phyloP scores from a whole-genome alignment of 37 sponge, comb jelly and placozoan genomes.

The Halisarca cf. caerulea region DNA sequence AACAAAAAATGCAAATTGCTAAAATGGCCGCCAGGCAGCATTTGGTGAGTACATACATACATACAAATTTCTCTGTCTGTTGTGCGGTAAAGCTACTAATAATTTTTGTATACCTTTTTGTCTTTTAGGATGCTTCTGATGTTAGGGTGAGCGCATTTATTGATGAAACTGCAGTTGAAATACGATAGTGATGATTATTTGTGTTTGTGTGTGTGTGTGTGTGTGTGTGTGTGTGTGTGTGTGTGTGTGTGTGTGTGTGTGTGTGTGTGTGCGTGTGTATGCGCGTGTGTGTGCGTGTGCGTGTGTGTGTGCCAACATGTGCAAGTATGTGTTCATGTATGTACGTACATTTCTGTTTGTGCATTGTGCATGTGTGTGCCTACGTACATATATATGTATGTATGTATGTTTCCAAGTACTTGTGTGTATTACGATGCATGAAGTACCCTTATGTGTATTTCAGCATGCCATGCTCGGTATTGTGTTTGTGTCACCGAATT shows the following conservation, averaged over 20 bases:
- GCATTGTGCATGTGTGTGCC: neutral
- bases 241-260: constrained; percentile 25
- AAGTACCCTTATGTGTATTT: no score
- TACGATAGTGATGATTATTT: constrained; percentile 46
- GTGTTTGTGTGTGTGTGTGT: constrained; percentile 5
- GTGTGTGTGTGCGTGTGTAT: constrained; percentile 25
- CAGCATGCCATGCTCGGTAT: no score
- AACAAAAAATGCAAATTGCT: no score
- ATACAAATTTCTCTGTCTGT: no score
- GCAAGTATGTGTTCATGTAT: neutral
- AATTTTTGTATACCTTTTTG: constrained; percentile 39
- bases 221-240: constrained; percentile 23
- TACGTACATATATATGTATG: neutral
- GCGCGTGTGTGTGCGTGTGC: neutral
- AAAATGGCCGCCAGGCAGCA: no score
- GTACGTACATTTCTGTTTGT: neutral
- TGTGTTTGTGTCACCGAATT: no score
- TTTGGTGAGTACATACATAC: no score
- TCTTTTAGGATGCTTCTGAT: constrained; percentile 7
- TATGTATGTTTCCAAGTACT: no score
- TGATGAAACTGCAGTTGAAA: neutral
- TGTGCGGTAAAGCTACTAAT: neutral
- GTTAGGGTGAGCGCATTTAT: neutral
- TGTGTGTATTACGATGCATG: no score
- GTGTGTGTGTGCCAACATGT: no score